Evolutionary conservation across 2,113 vertebrate genomes (phyloP).

Genomic region (Macquaria australasica): DNA sequence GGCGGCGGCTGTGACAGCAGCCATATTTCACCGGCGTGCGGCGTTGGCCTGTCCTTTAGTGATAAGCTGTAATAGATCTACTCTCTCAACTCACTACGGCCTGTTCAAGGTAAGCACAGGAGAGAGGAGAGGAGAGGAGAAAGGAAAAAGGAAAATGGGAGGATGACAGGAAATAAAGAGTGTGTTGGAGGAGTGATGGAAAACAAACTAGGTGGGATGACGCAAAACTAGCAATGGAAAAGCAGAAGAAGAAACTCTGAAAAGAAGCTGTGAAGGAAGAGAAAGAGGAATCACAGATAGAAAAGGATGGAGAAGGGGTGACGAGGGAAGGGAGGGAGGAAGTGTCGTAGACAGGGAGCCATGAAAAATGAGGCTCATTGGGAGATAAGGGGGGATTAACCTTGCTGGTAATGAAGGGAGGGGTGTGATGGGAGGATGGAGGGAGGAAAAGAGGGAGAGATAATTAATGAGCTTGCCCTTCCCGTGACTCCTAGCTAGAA

Average conservation of each 20-base stretch:
- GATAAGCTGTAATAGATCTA: conserved; percentile 99
- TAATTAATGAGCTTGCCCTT: conserved; percentile 94
- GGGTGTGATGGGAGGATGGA: conserved; percentile 77
- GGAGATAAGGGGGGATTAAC: conserved; percentile 90
- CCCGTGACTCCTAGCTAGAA: conserved; percentile 79
- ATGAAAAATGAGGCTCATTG: conserved; percentile 88
- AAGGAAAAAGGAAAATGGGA: conserved; percentile 76
- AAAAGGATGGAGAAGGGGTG: conserved; percentile 22
- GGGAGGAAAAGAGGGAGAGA: conserved; percentile 66
- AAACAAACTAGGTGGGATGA: neutral
- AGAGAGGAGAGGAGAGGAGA: neutral
- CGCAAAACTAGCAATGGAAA: neutral
- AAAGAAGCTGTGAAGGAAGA: neutral
- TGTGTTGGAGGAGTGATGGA: conserved; percentile 64
- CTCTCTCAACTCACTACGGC: conserved; percentile 81
- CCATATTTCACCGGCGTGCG: conserved; percentile 90
- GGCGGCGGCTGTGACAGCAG: conserved; percentile 86
- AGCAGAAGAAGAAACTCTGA: conserved; percentile 6
- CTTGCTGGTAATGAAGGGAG: conserved; percentile 93
- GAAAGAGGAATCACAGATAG: conserved; percentile 7
- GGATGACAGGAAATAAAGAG: conserved; percentile 43
- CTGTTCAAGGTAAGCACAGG: conserved; percentile 83
- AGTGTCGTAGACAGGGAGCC: conserved; percentile 65
- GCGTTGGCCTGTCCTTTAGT: conserved; percentile 86
- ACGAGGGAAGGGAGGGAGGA: conserved; percentile 52